Evolutionary conservation across 2,797 vertebrate species (phyloP).

Genomic region (Ctenopoma kingsleyae): DNA sequence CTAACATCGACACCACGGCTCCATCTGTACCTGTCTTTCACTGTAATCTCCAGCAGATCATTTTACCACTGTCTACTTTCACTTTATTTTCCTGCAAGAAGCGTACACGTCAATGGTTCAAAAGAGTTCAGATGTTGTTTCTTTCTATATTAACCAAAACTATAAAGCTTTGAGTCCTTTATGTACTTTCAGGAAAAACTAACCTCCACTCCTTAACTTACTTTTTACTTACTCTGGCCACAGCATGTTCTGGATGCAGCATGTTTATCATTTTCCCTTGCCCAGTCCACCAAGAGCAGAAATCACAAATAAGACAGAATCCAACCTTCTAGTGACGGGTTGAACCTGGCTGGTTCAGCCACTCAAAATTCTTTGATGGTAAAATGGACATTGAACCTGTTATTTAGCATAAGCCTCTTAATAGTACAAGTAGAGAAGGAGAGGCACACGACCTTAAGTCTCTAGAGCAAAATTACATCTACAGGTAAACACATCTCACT

Average conservation of each 20-base stretch:
- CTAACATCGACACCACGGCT: constrained; percentile 2
- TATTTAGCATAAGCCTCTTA: constrained; percentile 19
- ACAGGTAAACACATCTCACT: constrained; percentile 49
- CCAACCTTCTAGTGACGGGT: constrained; percentile 1
- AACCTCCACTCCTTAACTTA: constrained; percentile 32
- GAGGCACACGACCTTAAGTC: constrained; percentile 28
- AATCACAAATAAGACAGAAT: constrained; percentile 12
- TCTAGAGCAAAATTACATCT: constrained; percentile 44
- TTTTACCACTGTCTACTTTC: constrained; percentile 39
- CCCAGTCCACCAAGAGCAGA: background rate
- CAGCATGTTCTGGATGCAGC: background rate
- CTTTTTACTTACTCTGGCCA: background rate
- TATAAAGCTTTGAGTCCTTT: constrained; percentile 9
- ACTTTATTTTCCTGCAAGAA: constrained; percentile 25
- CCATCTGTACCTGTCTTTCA: constrained; percentile 12
- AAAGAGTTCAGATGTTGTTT: background rate
- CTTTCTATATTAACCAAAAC: background rate
- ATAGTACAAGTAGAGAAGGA: constrained; percentile 20
- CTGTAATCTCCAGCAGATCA: constrained; percentile 11
- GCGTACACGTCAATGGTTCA: constrained; percentile 1
- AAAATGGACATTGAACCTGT: constrained; percentile 28
- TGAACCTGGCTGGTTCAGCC: constrained; percentile 1
- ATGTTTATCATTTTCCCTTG: background rate
- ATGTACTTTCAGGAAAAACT: constrained; percentile 5
- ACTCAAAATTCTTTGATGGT: constrained; percentile 17